These are phyloP conservation scores for Meleagris gallopavo DNA, from an alignment of 2,113 vertebrate genomes.

Conservation along the genomic window DNA sequence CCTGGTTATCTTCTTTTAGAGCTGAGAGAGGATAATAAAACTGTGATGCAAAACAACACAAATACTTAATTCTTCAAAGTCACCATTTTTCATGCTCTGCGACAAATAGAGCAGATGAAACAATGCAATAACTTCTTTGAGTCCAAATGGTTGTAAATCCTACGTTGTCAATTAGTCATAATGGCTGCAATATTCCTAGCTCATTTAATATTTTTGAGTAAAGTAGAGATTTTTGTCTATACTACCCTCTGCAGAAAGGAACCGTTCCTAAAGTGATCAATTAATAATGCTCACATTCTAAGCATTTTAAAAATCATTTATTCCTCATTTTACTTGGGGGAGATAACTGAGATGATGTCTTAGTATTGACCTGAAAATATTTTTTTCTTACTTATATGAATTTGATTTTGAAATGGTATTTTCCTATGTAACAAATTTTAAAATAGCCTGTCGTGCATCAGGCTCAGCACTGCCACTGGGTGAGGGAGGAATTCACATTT, in stretches of 20 bases:
- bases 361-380: background rate
- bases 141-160: background rate
- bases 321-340: background rate
- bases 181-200: background rate
- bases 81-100: background rate
- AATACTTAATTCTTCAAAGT: constrained; percentile 7
- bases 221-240: background rate
- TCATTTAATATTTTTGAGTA: background rate
- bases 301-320: background rate
- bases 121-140: background rate
- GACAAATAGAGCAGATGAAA: background rate
- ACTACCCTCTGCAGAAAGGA: background rate
- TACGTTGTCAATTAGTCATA: background rate
- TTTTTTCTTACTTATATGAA: background rate
- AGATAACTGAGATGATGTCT: background rate
- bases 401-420: rapidly evolving
- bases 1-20: constrained; percentile 21
- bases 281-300: background rate
- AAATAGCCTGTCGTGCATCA: too few species aligned
- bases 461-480: too few species aligned
- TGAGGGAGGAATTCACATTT: too few species aligned
- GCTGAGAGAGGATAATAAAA: constrained; percentile 15
- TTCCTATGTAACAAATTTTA: background rate
- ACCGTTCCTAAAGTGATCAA: background rate
- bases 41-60: background rate